Base-by-base conservation (phyloP, 2,888 invertebrate species). In the Euproctis similis region DNA sequence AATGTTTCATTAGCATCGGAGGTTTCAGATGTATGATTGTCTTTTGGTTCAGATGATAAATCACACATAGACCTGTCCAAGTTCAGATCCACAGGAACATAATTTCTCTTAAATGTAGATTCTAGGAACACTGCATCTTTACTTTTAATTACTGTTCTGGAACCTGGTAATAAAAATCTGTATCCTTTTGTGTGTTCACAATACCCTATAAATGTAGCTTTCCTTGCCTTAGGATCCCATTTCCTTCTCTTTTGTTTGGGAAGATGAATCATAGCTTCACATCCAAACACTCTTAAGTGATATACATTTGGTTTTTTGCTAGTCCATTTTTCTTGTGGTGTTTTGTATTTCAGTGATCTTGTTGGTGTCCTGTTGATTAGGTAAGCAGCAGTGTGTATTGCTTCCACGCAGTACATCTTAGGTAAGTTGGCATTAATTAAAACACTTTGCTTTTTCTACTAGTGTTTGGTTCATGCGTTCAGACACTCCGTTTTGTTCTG, bases 41-140 rank as follows among this genome's bases (percentile, higher is more conserved):
- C 22, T 10, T 6, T 22, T 10, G 22, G 4, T 22, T 22, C 10
- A 9, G 22, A 10, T 22, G 22, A 22, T 22, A 11, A 22, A 9
- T 22, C 9, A 22, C 11, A 22, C 22, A 22, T 22, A 9, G 22
- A 9, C 3, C 22, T 22, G 22, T 22, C 22, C 8, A 5, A 3
- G 8, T 3, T 22, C 10, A 33, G 11, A 4, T 21, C 16, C 7
- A 28, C 16, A 5, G 27, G 19, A 13, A 30, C 32, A 30, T 30
- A 26, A 14, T 37, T 20, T 30, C 29, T 39, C 17, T 30, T 26
- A 1, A 36, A 25, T 12, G 24, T 12, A n/a, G n/a, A n/a, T 18
- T 18, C 18, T 7, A 18, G 7, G 18, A 18, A 18, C 3, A 18
- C 18, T 5, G 7, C 18, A 18, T 18, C 18, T 18, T 18, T 18